Percentiles rank a stretch among this genome's conserved stretches.
Conservation (phyloP, 2,113 vertebrate genomes). For the Nematolebias whitei region DNA sequence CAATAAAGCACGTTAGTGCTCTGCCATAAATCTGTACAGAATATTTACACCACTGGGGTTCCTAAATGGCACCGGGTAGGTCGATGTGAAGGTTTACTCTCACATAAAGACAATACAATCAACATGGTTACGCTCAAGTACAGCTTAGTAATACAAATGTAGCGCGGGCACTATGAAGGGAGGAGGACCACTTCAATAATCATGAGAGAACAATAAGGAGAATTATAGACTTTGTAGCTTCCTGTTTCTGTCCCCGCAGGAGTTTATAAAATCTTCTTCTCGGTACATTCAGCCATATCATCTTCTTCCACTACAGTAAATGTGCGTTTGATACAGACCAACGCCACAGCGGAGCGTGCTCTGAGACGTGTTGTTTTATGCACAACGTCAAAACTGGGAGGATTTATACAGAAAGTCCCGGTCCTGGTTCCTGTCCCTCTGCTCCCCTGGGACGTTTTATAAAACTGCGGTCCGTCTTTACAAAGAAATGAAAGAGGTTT, state of each 20-base stretch:
- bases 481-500: conserved; percentile 90
- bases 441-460: conserved; percentile 67
- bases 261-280: conserved; percentile 73
- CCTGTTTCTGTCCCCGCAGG: conserved; percentile 52
- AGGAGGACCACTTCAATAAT: conserved; percentile 84
- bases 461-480: conserved; percentile 86
- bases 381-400: conserved; percentile 13
- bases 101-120: conserved; percentile 96
- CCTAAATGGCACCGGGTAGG: conserved; percentile 87
- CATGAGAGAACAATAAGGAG: conserved; percentile 66
- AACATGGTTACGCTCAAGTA: conserved; percentile 95
- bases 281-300: conserved; percentile 93
- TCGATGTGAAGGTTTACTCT: conserved; percentile 85
- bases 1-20: conserved; percentile 88
- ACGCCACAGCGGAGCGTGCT: conserved; percentile 56
- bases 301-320: conserved; percentile 84
- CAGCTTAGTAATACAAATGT: conserved; percentile 86
- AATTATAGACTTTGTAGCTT: conserved; percentile 78
- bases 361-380: conserved; percentile 15
- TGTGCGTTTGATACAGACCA: conserved; percentile 85
- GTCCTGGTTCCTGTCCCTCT: conserved; percentile 15
- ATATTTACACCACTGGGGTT: conserved; percentile 94
- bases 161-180: conserved; percentile 78
- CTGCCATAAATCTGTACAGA: conserved; percentile 90
- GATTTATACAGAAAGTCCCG: conserved; percentile 34